Conservation (phyloP, 2,113 vertebrate genomes). For the Ophiodon elongatus region DNA sequence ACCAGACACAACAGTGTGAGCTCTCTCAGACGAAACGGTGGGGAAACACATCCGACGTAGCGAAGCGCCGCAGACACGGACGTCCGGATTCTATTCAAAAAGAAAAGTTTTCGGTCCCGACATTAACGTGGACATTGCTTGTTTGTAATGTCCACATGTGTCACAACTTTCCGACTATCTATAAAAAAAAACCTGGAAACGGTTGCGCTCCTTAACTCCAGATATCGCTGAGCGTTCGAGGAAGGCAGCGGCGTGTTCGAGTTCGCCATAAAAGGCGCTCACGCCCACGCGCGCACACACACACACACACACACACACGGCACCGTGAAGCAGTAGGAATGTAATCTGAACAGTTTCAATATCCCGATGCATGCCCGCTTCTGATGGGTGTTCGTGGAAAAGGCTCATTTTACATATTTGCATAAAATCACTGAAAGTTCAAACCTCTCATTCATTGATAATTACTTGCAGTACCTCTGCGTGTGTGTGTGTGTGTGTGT, state of each 20-base stretch:
- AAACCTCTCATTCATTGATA: conserved; percentile 66
- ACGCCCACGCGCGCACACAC: conserved; percentile 51
- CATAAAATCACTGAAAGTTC: conserved; percentile 41
- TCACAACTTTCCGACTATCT: no score
- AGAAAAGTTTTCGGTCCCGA: no score
- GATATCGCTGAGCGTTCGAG: conserved; percentile 67
- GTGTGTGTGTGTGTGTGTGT: conserved; percentile 36
- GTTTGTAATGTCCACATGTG: no score
- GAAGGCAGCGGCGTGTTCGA: conserved; percentile 69
- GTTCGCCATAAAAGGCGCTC: conserved; percentile 53
- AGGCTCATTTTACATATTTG: conserved; percentile 24
- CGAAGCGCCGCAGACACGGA: no score
- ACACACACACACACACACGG: conserved; percentile 33
- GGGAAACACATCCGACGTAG: no score
- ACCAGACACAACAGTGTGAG: no score
- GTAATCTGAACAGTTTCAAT: conserved; percentile 31
- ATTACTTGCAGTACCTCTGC: conserved; percentile 25
- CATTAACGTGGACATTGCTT: no score
- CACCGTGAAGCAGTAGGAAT: conserved; percentile 59
- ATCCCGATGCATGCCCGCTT: background rate
- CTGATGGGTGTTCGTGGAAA: conserved; percentile 1
- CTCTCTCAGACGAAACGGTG: no score
- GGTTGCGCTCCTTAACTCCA: conserved; percentile 47
- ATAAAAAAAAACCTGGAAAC: no score
- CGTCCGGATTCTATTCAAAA: no score